Conservation (phyloP, 2,797 vertebrate genomes). For the Coregonus sp. region DNA sequence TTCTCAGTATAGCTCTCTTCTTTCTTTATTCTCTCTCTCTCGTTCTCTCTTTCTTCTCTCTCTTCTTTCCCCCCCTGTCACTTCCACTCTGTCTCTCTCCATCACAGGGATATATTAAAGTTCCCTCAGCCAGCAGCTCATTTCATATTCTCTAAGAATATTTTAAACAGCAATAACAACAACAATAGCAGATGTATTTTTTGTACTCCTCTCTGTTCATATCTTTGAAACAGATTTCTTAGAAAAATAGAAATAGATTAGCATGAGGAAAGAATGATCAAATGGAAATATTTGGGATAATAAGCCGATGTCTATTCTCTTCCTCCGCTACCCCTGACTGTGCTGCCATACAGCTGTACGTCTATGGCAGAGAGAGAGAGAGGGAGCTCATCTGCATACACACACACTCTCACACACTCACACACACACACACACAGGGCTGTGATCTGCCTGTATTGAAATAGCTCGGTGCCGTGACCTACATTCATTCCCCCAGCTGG, state of each 20-base stretch:
- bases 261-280: slow-evolving; percentile 5
- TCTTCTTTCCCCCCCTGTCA: background rate
- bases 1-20: background rate
- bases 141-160: slow-evolving; percentile 9
- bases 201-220: background rate
- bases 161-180: background rate
- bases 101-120: background rate
- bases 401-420: background rate
- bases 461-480: slow-evolving; percentile 48
- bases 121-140: background rate
- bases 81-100: background rate
- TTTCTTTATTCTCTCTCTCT: background rate
- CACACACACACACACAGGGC: background rate
- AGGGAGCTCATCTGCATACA: slow-evolving; percentile 1
- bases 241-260: background rate
- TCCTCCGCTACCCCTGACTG: background rate
- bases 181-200: background rate
- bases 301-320: background rate
- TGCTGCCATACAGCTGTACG: background rate
- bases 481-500: slow-evolving; percentile 42
- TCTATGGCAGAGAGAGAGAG: background rate
- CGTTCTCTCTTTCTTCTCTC: background rate
- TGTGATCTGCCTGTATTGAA: slow-evolving; percentile 50
- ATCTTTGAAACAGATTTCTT: background rate
- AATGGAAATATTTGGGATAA: background rate